phyloP scores from a whole-genome alignment of 2,797 vertebrate genomes.

The Cuculus canorus region DNA sequence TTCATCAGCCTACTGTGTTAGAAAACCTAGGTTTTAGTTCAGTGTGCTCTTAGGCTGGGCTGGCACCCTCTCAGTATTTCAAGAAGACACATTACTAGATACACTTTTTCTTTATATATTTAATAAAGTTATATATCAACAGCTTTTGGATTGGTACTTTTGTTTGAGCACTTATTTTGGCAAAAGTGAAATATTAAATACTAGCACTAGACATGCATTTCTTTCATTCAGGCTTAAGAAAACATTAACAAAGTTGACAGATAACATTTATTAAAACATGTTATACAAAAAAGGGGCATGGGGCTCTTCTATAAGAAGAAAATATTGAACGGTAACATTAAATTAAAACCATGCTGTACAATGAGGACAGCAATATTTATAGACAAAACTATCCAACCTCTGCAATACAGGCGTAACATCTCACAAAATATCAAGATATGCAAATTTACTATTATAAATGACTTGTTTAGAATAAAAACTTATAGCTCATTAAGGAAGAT shows the following conservation, averaged over 20 bases:
- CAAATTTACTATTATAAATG: conserved; percentile 75
- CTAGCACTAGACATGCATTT: conserved; percentile 63
- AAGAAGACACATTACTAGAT: conserved; percentile 44
- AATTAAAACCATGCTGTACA: conserved; percentile 83
- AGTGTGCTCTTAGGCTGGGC: neutral
- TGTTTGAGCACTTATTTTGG: conserved; percentile 52
- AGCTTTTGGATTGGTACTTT: conserved; percentile 47
- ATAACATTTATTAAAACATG: conserved; percentile 87
- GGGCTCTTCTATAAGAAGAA: conserved; percentile 89
- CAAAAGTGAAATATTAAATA: conserved; percentile 69
- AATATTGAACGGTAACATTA: conserved; percentile 81
- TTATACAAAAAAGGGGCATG: conserved; percentile 82
- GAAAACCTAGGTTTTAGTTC: neutral
- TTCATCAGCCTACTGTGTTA: neutral
- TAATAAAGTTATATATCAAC: conserved; percentile 66
- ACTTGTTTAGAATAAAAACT: conserved; percentile 75
- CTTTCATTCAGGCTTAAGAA: conserved; percentile 69
- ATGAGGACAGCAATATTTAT: conserved; percentile 79
- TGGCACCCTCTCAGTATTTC: neutral
- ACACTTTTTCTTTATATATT: conserved; percentile 50
- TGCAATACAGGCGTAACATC: conserved; percentile 77
- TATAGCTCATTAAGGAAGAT: conserved; percentile 68
- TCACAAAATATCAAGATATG: conserved; percentile 81
- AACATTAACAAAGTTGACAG: conserved; percentile 78
- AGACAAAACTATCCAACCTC: conserved; percentile 78